A percentile compares a stretch with the other conserved stretches of the same genome.
phyloP scores from a whole-genome alignment of 2,797 vertebrate genomes.

The Poeciliopsis paucimaculata region DNA sequence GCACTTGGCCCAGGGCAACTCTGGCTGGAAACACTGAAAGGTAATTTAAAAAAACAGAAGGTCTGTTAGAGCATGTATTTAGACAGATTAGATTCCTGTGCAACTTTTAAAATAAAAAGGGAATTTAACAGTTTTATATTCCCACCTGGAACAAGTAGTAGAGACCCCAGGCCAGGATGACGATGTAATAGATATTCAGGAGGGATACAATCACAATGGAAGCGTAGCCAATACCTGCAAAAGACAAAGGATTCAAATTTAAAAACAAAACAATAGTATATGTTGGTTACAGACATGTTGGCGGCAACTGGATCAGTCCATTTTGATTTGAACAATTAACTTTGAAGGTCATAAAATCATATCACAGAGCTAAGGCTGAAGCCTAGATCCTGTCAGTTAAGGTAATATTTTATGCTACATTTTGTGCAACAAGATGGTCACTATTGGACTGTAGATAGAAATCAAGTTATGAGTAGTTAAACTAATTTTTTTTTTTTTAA shows the following conservation, averaged over 20 bases:
- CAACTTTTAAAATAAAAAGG: not conserved
- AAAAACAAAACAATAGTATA: not conserved
- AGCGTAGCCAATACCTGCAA: conserved; percentile 95
- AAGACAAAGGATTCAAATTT: conserved; percentile 2
- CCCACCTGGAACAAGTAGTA: conserved; percentile 93
- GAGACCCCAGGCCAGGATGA: conserved; percentile 97
- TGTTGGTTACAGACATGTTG: not conserved
- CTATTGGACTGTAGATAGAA: not conserved
- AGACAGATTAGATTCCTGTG: not conserved
- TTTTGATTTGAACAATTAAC: not conserved
- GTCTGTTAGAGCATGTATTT: not conserved
- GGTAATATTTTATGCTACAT: not conserved
- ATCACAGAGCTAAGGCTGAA: not conserved
- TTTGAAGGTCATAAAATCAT: not conserved
- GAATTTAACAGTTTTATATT: not conserved
- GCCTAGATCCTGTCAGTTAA: not conserved
- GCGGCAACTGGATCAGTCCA: not conserved
- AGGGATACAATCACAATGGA: conserved; percentile 97
- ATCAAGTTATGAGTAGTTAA: not conserved
- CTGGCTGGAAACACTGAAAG: conserved; percentile 90
- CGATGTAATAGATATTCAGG: conserved; percentile 97
- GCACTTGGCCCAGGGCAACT: conserved; percentile 95
- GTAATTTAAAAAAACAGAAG: conserved; percentile 30
- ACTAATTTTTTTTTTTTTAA: too few relatives aligned
- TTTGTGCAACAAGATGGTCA: not conserved